These are phyloP conservation scores for Pterocles orientalis DNA, from an alignment of 2,113 vertebrate genomes.

Conservation along the genomic window DNA sequence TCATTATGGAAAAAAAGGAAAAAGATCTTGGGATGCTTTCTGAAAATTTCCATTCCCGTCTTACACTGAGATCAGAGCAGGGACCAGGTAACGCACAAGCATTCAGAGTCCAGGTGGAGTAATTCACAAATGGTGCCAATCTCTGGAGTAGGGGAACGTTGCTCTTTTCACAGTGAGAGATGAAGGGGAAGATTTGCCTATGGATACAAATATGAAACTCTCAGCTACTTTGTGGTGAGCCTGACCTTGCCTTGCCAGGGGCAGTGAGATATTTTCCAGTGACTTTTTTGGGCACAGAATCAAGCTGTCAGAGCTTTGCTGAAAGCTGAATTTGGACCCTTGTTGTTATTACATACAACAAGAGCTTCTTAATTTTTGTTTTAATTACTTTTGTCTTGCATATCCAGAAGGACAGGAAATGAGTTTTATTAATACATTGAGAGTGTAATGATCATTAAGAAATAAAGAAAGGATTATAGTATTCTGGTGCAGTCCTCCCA, in stretches of 20 bases:
- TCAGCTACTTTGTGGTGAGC: background rate
- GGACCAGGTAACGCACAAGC: background rate
- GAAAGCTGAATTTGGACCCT: slow-evolving; percentile 9
- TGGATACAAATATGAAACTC: background rate
- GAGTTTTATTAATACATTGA: slow-evolving; percentile 52
- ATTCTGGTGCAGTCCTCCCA: slow-evolving; percentile 55
- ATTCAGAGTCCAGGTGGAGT: background rate
- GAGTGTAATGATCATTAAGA: slow-evolving; percentile 55
- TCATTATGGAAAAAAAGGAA: background rate
- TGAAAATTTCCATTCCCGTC: background rate
- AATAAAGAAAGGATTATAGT: slow-evolving; percentile 54
- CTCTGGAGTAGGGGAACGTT: background rate
- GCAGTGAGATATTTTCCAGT: background rate
- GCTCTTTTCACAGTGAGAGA: background rate
- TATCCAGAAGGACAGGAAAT: slow-evolving; percentile 50
- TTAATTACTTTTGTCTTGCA: slow-evolving; percentile 58
- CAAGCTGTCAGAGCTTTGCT: background rate
- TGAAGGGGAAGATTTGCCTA: background rate
- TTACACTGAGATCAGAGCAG: background rate
- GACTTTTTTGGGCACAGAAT: background rate
- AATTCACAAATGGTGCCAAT: background rate
- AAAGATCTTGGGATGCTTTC: background rate
- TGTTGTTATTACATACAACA: background rate
- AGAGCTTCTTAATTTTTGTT: slow-evolving; percentile 44
- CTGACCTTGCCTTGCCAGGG: background rate